Conservation (phyloP, 2,888 invertebrate species). For the Dolomedes plantarius region DNA sequence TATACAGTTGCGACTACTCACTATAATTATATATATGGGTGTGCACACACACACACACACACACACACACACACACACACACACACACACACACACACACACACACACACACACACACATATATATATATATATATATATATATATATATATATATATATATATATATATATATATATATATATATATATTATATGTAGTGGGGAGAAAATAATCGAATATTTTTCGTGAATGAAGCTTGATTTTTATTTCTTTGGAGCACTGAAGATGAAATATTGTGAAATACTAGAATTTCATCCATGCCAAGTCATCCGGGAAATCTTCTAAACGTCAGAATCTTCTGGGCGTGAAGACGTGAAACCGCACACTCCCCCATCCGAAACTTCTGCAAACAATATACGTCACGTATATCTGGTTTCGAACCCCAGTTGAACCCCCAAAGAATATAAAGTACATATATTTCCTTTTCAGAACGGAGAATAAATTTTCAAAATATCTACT, state of each 20-base stretch:
- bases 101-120: no score
- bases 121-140: no score
- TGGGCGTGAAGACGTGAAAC: slow-evolving; percentile 32
- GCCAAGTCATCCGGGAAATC: slow-evolving; percentile 38
- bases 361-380: slow-evolving; percentile 9
- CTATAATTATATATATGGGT: no score
- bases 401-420: slow-evolving; percentile 18
- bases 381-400: slow-evolving; percentile 3
- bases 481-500: no score
- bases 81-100: no score
- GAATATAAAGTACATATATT: not conserved
- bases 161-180: no score
- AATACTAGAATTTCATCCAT: slow-evolving; percentile 29
- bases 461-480: not conserved
- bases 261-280: slow-evolving; percentile 17
- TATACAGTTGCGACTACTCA: no score
- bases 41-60: no score
- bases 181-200: no score
- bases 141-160: no score
- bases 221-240: not conserved
- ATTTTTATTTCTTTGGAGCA: not conserved
- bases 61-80: no score
- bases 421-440: not conserved
- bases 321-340: slow-evolving; percentile 42
- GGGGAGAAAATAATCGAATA: no score